Percentiles rank a stretch among this genome's conserved stretches.
Conservation (phyloP, 2,113 vertebrate species). For the Numenius arquata region DNA sequence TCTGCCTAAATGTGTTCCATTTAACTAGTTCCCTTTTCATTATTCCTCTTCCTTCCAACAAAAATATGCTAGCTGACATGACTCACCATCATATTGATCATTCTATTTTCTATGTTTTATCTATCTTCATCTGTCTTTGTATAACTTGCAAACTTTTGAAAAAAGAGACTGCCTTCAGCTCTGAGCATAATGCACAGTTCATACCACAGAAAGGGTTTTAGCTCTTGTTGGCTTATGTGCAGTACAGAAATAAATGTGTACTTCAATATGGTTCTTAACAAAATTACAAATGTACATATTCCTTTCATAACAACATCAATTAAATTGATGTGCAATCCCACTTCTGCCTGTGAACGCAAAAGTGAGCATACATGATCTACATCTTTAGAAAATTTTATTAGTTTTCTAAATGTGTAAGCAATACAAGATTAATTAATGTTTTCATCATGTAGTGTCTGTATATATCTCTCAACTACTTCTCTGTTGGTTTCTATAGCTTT, state of each 20-base stretch:
- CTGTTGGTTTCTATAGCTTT: background rate
- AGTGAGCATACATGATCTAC: background rate
- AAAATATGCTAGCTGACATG: background rate
- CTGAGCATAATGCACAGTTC: background rate
- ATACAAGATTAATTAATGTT: background rate
- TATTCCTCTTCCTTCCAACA: background rate
- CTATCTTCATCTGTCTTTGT: background rate
- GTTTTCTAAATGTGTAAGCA: background rate
- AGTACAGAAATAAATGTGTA: background rate
- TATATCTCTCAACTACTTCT: background rate
- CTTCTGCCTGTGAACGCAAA: background rate
- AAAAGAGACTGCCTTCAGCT: background rate
- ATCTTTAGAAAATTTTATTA: background rate
- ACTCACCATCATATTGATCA: background rate
- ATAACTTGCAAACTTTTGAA: background rate
- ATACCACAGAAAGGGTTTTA: background rate
- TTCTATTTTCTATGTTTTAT: background rate
- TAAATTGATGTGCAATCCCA: background rate
- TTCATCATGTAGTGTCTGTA: background rate
- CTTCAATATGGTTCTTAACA: background rate
- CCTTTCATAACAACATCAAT: background rate
- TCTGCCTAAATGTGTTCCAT: background rate
- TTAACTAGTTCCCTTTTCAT: background rate
- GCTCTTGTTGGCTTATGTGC: background rate
- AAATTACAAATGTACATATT: background rate